A percentile compares a stretch with the other conserved stretches of the same genome.
Evolutionary conservation across 2,797 vertebrate species (phyloP).

Genomic region (Benthosema pterotum): DNA sequence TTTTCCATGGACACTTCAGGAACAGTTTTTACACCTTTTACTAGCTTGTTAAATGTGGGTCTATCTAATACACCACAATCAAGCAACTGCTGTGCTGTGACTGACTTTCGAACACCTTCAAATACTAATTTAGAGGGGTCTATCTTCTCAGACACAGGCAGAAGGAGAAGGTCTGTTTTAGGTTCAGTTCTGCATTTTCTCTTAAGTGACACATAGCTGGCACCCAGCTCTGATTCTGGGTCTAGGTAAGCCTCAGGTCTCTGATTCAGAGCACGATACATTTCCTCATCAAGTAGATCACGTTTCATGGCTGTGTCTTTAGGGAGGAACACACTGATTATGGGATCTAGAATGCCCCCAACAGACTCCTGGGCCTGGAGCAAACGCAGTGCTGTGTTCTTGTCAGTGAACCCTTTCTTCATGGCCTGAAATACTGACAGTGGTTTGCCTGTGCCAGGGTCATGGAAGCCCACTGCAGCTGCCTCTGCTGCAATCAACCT

Average conservation of each 20-base stretch:
- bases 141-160: conserved; percentile 66
- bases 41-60: conserved; percentile 84
- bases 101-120: conserved; percentile 81
- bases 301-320: conserved; percentile 82
- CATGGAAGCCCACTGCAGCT: conserved; percentile 65
- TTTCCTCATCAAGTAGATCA: conserved; percentile 73
- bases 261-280: conserved; percentile 48
- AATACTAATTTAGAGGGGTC: conserved; percentile 65
- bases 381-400: conserved; percentile 89
- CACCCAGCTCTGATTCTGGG: conserved; percentile 76
- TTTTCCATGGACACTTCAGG: conserved; percentile 82
- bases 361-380: conserved; percentile 89
- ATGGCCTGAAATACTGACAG: conserved; percentile 95
- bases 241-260: conserved; percentile 68
- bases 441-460: conserved; percentile 51
- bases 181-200: conserved; percentile 77
- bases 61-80: conserved; percentile 68
- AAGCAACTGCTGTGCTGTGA: conserved; percentile 82
- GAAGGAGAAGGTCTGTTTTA: conserved; percentile 85
- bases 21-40: conserved; percentile 86
- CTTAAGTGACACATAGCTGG: conserved; percentile 80
- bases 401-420: conserved; percentile 91
- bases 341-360: conserved; percentile 80
- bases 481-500: conserved; percentile 76
- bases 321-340: conserved; percentile 70